Conservation (phyloP, 2,888 invertebrate species). For the Cyclophora albipunctata region DNA sequence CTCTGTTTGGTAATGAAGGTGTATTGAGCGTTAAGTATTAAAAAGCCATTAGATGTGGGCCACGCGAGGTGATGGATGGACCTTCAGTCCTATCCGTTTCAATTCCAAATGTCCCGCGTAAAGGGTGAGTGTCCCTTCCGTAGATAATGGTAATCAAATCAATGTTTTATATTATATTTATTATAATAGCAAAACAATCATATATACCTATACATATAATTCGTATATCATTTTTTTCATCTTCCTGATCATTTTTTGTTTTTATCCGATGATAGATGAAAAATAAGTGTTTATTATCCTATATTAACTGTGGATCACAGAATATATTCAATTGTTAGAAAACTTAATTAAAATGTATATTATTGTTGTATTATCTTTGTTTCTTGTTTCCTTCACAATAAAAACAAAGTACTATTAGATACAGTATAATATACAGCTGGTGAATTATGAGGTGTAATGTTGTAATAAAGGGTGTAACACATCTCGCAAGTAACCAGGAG, state of each 20-base stretch:
- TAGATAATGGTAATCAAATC: slow-evolving; percentile 37
- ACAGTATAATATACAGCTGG: slow-evolving; percentile 4
- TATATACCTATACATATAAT: too few species aligned
- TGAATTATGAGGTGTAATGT: slow-evolving; percentile 45
- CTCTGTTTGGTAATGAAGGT: slow-evolving; percentile 55
- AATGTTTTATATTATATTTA: slow-evolving; percentile 27
- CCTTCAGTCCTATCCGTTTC: slow-evolving; percentile 72
- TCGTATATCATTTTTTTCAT: slow-evolving; percentile 8
- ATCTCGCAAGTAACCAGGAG: slow-evolving; percentile 64
- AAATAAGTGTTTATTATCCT: too few species aligned
- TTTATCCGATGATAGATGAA: not conserved
- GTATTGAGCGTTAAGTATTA: slow-evolving; percentile 54
- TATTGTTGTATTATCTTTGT: too few species aligned
- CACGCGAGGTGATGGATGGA: slow-evolving; percentile 67
- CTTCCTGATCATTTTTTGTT: slow-evolving; percentile 15
- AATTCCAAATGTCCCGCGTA: slow-evolving; percentile 58
- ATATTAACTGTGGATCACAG: too few species aligned
- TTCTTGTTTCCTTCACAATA: too few species aligned
- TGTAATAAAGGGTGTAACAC: slow-evolving; percentile 57
- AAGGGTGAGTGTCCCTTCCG: slow-evolving; percentile 62
- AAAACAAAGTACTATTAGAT: too few species aligned
- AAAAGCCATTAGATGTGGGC: slow-evolving; percentile 70
- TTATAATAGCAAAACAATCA: too few species aligned
- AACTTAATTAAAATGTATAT: too few species aligned
- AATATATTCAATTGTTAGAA: too few species aligned